Evolutionary conservation across 2,888 invertebrate species (phyloP).

Genomic region (Catonia carolina): DNA sequence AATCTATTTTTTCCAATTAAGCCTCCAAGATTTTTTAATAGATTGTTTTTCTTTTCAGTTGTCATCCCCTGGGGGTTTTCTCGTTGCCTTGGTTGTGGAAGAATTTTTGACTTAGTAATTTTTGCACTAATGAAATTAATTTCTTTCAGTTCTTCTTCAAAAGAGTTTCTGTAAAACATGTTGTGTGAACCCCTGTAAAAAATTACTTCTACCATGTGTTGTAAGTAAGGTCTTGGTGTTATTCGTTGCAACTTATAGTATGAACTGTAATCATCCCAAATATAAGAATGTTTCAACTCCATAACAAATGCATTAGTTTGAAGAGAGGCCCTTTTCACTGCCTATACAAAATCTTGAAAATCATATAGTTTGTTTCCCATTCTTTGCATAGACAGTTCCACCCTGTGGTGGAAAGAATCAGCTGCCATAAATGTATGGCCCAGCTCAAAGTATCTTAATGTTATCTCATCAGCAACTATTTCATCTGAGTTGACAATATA

Average conservation of each 20-base stretch:
- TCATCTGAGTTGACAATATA: background rate
- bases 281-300: background rate
- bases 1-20: no score
- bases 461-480: background rate
- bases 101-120: no score
- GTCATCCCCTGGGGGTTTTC: no score
- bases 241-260: no score
- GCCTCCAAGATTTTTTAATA: no score
- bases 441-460: background rate
- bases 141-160: no score
- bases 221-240: background rate
- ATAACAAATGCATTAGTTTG: background rate
- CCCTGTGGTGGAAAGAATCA: conserved; percentile 11
- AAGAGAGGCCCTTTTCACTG: background rate
- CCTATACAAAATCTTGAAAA: background rate
- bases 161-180: background rate
- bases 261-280: background rate
- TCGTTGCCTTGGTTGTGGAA: no score
- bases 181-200: background rate
- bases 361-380: background rate
- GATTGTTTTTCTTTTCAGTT: no score
- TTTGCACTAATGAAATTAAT: no score
- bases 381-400: conserved; percentile 19
- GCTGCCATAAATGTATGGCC: conserved; percentile 1
- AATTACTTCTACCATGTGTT: background rate